phyloP scores from a whole-genome alignment of 2,113 vertebrate genomes.

The Danionella cerebrum region DNA sequence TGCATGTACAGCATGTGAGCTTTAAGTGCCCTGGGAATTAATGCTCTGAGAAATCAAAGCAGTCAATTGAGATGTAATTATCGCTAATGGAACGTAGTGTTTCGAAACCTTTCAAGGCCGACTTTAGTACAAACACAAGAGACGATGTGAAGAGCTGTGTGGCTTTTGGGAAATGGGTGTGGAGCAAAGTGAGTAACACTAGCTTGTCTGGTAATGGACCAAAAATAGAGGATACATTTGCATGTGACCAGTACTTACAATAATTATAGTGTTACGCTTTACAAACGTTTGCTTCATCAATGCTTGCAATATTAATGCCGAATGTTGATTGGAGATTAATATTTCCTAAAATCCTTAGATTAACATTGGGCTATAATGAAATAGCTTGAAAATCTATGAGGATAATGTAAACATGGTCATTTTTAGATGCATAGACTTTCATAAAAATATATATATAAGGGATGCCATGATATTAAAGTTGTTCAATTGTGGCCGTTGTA shows the following conservation, averaged over 20 bases:
- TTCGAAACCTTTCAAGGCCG: not conserved
- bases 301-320: too few relatives aligned
- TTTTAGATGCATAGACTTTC: too few relatives aligned
- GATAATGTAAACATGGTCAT: too few relatives aligned
- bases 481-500: too few relatives aligned
- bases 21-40: conserved; percentile 11
- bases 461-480: too few relatives aligned
- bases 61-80: conserved; percentile 29
- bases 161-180: not conserved
- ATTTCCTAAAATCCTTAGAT: too few relatives aligned
- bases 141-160: not conserved
- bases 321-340: too few relatives aligned
- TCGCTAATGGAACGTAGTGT: conserved; percentile 23
- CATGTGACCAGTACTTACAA: not conserved
- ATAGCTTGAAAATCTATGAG: too few relatives aligned
- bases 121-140: not conserved
- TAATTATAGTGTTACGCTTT: too few relatives aligned
- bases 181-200: not conserved
- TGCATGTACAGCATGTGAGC: not conserved
- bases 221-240: not conserved
- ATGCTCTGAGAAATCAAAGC: conserved; percentile 23
- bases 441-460: too few relatives aligned
- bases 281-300: too few relatives aligned
- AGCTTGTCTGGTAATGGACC: not conserved
- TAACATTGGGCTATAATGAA: too few relatives aligned